Evolutionary conservation across 2,113 vertebrate species (phyloP), one percentile per base, ranked within the genome.

Genomic region (Nothobranchius furzeri): DNA sequence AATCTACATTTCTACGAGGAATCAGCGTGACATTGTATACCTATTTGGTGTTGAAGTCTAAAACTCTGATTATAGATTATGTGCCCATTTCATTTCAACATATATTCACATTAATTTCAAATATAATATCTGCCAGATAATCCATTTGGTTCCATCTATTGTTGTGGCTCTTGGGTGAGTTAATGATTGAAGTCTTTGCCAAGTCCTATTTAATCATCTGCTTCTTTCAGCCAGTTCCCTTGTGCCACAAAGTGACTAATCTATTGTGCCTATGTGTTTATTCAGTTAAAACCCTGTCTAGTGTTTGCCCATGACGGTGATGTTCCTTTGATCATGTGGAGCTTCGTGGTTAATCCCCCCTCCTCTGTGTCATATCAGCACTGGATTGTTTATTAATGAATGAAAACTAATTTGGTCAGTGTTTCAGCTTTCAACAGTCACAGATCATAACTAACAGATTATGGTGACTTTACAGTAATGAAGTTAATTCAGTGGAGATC

Each of bases 191-290:
- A 65, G 42, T 55, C 75, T 82, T 60, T 84, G 70, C 79, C 70
- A 75, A 79, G 70, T 84, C 81, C 47, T 63, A 42, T 84, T 86
- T 90, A 86, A 89, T 87, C 74, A 88, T 80, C 68, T 67, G 9
- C 65, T 78, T 55, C 42, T 85, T 84, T 79, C 51, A 64, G 56
- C 70, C 52, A 48, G 42, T 77, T 75, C 66, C 58, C 65, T 62
- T 60, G 15, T 59, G 67, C 70, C 56, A 70, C 75, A 65, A 72
- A 76, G 59, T 43, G 60, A 73, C 69, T 70, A 52, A 50, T 72
- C 69, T 52, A n/a, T 72, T 68, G 46, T 53, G 51, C 25, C 47
- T 20, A 6, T 20, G 48, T 70, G 20, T 59, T 66, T 78, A 61
- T 69, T 37, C 50, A 45, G 30, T 10, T 56, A 24, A 78, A 20